Evolutionary conservation across 2,113 vertebrate genomes (phyloP).

Genomic region (Neodontobutis hainanensis): DNA sequence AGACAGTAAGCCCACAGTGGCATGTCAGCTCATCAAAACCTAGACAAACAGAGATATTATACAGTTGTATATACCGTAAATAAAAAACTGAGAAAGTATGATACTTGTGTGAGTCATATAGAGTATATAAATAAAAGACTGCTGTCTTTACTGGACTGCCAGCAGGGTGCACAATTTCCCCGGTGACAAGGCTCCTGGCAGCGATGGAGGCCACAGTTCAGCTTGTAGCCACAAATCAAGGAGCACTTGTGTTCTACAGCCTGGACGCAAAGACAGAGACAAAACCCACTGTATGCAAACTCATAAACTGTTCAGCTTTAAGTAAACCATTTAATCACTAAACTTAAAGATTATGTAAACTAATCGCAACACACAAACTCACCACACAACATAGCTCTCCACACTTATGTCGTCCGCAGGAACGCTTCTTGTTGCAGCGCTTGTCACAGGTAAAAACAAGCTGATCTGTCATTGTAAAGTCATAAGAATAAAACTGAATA

Average conservation of each 20-base stretch:
- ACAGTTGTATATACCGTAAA: slow-evolving; percentile 10
- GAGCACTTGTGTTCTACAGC: slow-evolving; percentile 90
- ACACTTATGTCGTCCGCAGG: slow-evolving; percentile 95
- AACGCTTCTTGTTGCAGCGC: slow-evolving; percentile 93
- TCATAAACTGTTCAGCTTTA: background rate
- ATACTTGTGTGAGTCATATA: slow-evolving; percentile 16
- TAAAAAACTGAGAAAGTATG: background rate
- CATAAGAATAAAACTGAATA: background rate
- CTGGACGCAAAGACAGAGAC: slow-evolving; percentile 62
- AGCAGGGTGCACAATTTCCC: slow-evolving; percentile 95
- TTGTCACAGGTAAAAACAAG: slow-evolving; percentile 92
- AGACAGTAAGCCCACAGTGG: slow-evolving; percentile 90
- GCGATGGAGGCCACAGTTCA: slow-evolving; percentile 94
- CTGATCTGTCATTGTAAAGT: slow-evolving; percentile 73
- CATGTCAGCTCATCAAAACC: slow-evolving; percentile 97
- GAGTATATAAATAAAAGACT: background rate
- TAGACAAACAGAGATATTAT: slow-evolving; percentile 53
- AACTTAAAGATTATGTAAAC: background rate
- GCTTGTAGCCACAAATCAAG: slow-evolving; percentile 94
- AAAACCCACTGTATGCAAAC: background rate
- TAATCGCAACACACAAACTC: slow-evolving; percentile 55
- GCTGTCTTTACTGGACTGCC: slow-evolving; percentile 92
- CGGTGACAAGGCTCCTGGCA: slow-evolving; percentile 97
- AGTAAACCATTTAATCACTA: background rate
- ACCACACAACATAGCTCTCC: slow-evolving; percentile 97